phyloP scores from a whole-genome alignment of 2,113 vertebrate species.

The Nettapus auritus region DNA sequence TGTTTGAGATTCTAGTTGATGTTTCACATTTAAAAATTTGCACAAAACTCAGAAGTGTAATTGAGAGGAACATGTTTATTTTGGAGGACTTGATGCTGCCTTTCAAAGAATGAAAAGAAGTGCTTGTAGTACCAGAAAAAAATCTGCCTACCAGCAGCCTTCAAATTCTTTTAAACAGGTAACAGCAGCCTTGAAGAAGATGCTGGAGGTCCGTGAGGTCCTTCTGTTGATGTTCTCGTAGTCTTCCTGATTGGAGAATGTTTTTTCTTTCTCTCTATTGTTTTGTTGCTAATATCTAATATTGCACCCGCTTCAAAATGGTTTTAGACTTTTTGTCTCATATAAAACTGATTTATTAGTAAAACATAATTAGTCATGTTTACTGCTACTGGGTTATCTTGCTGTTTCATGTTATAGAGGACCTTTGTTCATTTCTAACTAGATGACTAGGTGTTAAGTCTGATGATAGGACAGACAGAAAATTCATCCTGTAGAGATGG shows the following conservation, averaged over 20 bases:
- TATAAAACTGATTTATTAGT: not conserved
- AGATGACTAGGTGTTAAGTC: not conserved
- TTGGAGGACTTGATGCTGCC: not conserved
- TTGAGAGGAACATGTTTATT: not conserved
- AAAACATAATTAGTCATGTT: not conserved
- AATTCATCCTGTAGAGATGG: not conserved
- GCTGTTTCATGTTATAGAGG: not conserved
- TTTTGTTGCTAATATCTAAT: not conserved
- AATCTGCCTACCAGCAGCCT: not conserved
- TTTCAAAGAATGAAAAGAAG: not conserved
- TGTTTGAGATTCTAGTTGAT: not conserved
- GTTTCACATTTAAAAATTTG: not conserved
- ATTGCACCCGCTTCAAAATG: not conserved
- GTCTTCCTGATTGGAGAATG: not conserved
- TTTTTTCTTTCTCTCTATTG: not conserved
- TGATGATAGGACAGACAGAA: not conserved
- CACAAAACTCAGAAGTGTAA: not conserved
- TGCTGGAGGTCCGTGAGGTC: not conserved
- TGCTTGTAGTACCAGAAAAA: not conserved
- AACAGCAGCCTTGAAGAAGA: not conserved
- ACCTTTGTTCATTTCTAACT: not conserved
- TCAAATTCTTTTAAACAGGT: not conserved
- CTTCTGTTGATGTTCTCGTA: not conserved
- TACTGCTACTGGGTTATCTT: not conserved
- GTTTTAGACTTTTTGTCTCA: not conserved